phyloP scores from a whole-genome alignment of 2,113 vertebrate species.

The Muscicapa adusta region DNA sequence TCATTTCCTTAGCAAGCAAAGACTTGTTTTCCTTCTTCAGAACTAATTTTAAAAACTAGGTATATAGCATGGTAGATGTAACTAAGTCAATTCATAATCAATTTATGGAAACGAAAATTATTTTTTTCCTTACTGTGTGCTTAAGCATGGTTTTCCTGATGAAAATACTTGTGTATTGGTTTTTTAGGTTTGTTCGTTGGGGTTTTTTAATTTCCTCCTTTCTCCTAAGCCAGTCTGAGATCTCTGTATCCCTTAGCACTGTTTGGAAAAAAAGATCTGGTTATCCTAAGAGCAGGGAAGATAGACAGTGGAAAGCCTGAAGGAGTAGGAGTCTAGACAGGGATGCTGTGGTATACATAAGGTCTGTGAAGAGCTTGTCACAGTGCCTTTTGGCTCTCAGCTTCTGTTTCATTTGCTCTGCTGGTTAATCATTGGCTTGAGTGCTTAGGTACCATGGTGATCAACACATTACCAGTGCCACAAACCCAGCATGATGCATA shows the following conservation, averaged over 20 bases:
- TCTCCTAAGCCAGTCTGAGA: not conserved
- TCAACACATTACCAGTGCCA: not conserved
- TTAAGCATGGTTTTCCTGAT: not conserved
- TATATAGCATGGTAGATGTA: not conserved
- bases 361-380: not conserved
- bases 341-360: not conserved
- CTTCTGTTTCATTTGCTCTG: not conserved
- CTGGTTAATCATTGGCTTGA: conserved; percentile 42
- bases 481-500: not conserved
- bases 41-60: not conserved
- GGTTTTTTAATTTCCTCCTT: not conserved
- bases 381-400: not conserved
- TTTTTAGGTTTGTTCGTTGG: not conserved
- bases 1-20: not conserved
- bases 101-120: not conserved
- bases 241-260: not conserved
- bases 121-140: not conserved
- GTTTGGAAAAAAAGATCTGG: not conserved
- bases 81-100: not conserved
- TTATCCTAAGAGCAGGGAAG: not conserved
- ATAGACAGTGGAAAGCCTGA: not conserved
- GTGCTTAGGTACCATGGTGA: conserved; percentile 24
- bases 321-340: not conserved
- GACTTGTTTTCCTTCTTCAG: not conserved
- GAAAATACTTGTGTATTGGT: not conserved